Base-by-base conservation (phyloP, 2,113 vertebrate genomes). In the Melanerpes formicivorus region DNA sequence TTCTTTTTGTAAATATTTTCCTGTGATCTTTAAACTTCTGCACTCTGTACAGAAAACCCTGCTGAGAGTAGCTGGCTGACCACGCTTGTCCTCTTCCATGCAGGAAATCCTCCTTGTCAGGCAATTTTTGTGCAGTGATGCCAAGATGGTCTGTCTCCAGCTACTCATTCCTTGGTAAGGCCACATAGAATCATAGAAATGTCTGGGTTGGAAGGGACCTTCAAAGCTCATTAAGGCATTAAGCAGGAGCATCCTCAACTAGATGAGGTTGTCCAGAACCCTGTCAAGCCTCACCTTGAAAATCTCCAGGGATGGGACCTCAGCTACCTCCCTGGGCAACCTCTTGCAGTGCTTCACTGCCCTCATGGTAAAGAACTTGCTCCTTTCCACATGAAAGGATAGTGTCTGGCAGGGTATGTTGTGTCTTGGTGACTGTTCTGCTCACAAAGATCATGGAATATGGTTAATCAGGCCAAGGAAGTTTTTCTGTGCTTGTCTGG, bases 381-480 rank as follows among this genome's bases (percentile, higher is more conserved):
- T 44, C 42, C 42, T 44, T 44, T 44, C 42, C 42, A 44, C 42
- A 0, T 11, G 22, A 25, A 56, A 56, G 22, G 21, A 7, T 29
- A 54, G 1, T 1, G 10, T 5, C 7, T 18, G 50, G 11, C 32
- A 30, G 6, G 5, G 5, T 55, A 0, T 18, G 5, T 9, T 32
- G 9, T 69, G 18, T 64, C 48, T 15, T 15, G 8, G 4, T 50
- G 48, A 10, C 46, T 67, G 9, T 69, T 21, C 32, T 29, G 13
- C 30, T 85, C 9, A 12, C 13, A 22, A 3, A 62, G 40, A 8
- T 58, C 3, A 19, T 25, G 14, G 16, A 22, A 83, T 46, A 18
- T 2, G 5, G 10, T 40, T 44, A 9, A 18, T 55, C 5, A 22
- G 46, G 18, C 10, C 21, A 23, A 77, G 75, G 29, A 11, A 23